Evolutionary conservation across 2,113 vertebrate genomes (phyloP).

Genomic region (Pseudorasbora parva): DNA sequence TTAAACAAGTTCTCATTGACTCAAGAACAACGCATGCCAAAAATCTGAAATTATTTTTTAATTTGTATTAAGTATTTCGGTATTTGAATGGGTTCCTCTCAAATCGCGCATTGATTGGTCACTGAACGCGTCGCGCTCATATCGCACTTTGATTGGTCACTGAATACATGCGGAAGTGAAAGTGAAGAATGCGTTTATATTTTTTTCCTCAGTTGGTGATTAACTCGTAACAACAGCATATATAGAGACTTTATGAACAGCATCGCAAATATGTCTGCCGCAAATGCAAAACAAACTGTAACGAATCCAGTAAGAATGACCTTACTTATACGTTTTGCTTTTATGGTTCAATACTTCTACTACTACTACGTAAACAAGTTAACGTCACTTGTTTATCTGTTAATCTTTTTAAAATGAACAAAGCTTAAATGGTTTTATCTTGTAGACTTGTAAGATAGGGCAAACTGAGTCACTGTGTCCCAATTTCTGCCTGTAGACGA

Average conservation of each 20-base stretch:
- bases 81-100: no score
- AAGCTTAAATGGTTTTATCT: not conserved
- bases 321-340: not conserved
- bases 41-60: not conserved
- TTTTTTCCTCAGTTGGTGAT: not conserved
- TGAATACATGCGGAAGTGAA: constrained; percentile 49
- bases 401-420: no score
- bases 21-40: not conserved
- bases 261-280: constrained; percentile 65
- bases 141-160: not conserved
- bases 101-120: not conserved
- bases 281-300: constrained; percentile 70
- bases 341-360: not conserved
- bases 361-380: not conserved
- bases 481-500: constrained; percentile 64
- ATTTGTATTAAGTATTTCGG: not conserved
- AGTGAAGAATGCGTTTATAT: not conserved
- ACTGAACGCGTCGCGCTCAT: not conserved
- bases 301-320: constrained; percentile 66
- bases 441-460: not conserved
- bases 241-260: not conserved
- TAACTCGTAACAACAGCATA: not conserved
- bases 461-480: not conserved
- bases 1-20: not conserved
- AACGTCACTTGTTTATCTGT: not conserved